phyloP scores from a whole-genome alignment of 2,797 vertebrate genomes.

The Hylomyscus alleni region DNA sequence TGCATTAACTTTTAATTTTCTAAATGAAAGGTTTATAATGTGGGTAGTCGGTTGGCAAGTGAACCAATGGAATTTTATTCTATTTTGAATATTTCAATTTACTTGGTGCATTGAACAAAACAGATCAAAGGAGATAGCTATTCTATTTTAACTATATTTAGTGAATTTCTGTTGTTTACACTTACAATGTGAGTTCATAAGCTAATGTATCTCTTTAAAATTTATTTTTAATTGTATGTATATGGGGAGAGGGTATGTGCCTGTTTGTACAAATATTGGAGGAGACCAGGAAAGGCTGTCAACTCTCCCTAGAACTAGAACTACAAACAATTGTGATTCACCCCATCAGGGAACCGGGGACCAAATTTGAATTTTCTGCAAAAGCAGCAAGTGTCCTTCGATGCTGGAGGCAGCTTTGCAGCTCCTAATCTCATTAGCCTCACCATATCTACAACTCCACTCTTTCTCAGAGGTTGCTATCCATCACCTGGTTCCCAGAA shows the following conservation, averaged over 20 bases:
- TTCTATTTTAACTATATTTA: neutral
- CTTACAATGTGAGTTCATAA: neutral
- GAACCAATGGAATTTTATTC: conserved; percentile 1
- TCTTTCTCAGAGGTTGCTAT: neutral
- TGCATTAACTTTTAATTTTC: conserved; percentile 44
- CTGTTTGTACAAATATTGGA: neutral
- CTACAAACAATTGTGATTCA: neutral
- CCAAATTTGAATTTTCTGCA: neutral
- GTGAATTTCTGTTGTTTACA: conserved; percentile 16
- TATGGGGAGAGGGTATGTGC: neutral
- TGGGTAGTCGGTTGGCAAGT: conserved; percentile 33
- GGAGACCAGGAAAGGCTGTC: neutral
- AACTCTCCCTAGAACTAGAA: neutral
- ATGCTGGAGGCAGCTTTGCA: neutral
- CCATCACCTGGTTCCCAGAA: neutral
- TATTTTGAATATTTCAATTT: conserved; percentile 43
- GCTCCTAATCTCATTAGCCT: neutral
- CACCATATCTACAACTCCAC: too few relatives aligned
- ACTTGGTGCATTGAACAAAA: conserved; percentile 16
- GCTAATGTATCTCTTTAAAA: neutral
- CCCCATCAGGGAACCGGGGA: neutral
- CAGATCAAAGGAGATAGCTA: neutral
- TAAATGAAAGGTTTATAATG: neutral
- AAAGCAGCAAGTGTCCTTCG: neutral
- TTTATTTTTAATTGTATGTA: neutral